Conservation (phyloP, 2,113 vertebrate species). For the Chloroceryle aenea region DNA sequence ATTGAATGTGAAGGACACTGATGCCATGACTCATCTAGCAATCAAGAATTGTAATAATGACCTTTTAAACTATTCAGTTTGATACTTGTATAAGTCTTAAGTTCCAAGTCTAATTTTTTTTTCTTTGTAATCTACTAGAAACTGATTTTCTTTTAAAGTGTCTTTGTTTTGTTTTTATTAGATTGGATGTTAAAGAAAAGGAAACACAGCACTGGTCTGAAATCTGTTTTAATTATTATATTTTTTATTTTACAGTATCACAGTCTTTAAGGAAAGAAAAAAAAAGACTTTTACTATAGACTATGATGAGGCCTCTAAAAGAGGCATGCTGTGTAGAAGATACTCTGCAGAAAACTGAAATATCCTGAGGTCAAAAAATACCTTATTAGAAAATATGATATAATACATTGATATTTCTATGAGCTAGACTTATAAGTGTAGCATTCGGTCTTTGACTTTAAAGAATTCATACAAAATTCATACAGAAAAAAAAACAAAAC, state of each 20-base stretch:
- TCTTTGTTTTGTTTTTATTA: not conserved
- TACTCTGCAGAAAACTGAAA: not conserved
- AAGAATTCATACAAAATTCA: not conserved
- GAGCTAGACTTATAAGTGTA: not conserved
- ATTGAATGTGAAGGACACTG: not conserved
- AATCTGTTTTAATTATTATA: not conserved
- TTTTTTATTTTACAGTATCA: not conserved
- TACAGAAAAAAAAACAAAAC: not conserved
- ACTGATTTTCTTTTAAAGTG: not conserved
- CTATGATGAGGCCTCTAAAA: not conserved
- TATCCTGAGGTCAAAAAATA: not conserved
- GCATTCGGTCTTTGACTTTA: not conserved
- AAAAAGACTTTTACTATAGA: not conserved
- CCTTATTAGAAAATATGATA: not conserved
- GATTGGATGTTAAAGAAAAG: not conserved
- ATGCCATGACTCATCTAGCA: not conserved
- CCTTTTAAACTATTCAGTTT: not conserved
- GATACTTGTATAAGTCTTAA: not conserved
- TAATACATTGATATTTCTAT: not conserved
- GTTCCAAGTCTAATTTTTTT: not conserved
- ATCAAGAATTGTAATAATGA: not conserved
- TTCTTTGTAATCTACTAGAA: not conserved
- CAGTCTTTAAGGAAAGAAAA: not conserved
- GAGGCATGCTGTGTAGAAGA: not conserved
- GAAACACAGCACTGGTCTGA: not conserved